These are phyloP conservation scores for Macrosteles quadrilineatus DNA, from an alignment of 1,140 invertebrate species.

Conservation along the genomic window DNA sequence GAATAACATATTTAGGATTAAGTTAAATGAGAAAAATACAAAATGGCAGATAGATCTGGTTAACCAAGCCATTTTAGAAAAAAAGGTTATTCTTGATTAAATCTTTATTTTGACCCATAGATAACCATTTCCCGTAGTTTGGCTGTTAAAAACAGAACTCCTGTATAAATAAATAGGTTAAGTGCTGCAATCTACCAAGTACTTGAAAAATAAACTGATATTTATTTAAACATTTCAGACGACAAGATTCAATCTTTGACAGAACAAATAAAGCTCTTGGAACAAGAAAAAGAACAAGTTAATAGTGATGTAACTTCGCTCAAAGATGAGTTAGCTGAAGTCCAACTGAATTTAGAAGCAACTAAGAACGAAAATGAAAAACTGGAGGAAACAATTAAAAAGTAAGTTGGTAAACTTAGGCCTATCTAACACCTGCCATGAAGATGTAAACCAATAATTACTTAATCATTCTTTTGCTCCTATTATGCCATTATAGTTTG, in stretches of 20 bases:
- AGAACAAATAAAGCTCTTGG: slow-evolving; percentile 27
- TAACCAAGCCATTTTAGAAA: not conserved
- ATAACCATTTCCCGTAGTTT: not conserved
- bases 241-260: slow-evolving; percentile 58
- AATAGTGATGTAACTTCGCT: slow-evolving; percentile 63
- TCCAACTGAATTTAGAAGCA: slow-evolving; percentile 61
- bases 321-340: slow-evolving; percentile 61
- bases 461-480: not conserved
- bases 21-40: too few relatives aligned
- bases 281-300: slow-evolving; percentile 59
- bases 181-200: not conserved
- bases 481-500: not conserved
- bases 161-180: not conserved
- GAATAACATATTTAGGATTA: too few relatives aligned
- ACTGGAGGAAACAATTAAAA: slow-evolving; percentile 58
- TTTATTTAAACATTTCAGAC: slow-evolving; percentile 53
- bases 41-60: too few relatives aligned
- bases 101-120: not conserved
- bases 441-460: not conserved
- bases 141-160: not conserved
- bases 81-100: not conserved
- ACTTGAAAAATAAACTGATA: not conserved
- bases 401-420: slow-evolving; percentile 43
- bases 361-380: slow-evolving; percentile 61
- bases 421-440: not conserved